phyloP scores from a whole-genome alignment of 1,140 invertebrate species.

The Drosophila busckii region DNA sequence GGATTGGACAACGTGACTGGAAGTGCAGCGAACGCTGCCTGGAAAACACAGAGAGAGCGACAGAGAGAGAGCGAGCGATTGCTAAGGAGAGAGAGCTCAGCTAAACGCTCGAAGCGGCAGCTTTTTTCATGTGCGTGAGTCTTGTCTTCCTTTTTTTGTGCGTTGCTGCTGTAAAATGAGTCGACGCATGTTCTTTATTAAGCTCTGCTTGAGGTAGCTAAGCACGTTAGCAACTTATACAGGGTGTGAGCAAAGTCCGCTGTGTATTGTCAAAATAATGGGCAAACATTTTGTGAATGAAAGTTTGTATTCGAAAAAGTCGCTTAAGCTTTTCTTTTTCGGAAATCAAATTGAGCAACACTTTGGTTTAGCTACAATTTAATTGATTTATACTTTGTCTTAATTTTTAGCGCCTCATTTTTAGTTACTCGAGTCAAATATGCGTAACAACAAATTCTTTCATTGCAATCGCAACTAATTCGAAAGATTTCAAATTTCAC shows the following conservation, averaged over 20 bases:
- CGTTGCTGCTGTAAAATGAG: conserved; percentile 12
- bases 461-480: conserved; percentile 38
- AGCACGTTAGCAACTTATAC: not conserved
- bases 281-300: no score
- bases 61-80: not conserved
- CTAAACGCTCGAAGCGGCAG: conserved; percentile 2
- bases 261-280: no score
- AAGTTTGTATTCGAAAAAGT: no score
- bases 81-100: not conserved
- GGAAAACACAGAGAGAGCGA: not conserved
- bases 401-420: no score
- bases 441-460: conserved; percentile 7
- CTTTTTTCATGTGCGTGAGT: not conserved
- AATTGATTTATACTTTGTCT: no score
- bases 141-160: not conserved
- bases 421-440: conserved; percentile 38
- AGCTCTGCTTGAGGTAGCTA: conserved; percentile 39
- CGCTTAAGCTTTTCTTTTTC: no score
- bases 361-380: no score
- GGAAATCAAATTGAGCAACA: no score
- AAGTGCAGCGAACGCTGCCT: conserved; percentile 1
- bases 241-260: not conserved
- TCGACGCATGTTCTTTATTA: conserved; percentile 16
- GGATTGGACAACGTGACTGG: conserved; percentile 21
- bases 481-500: conserved; percentile 24